Base-by-base conservation (phyloP, 2,888 invertebrate genomes). In the Neoitamus cyanurus region DNA sequence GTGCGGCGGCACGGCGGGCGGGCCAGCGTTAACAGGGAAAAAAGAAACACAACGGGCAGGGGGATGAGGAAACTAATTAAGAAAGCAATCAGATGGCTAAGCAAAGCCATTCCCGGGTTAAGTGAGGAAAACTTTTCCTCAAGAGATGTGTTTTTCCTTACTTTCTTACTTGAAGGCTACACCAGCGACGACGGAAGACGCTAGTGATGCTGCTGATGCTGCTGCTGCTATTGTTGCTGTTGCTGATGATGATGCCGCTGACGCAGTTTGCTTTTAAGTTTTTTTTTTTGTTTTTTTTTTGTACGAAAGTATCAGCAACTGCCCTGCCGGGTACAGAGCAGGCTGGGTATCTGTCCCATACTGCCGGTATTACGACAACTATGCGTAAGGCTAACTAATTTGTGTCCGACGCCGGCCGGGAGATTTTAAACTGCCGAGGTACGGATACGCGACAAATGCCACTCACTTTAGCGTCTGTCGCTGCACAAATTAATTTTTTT, bases 51-150 rank as follows among this genome's bases (percentile, higher is more conserved):
- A 20, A 20, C 2, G 6, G 20, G n/a, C 7, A 15, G 48, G 15
- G 25, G 0, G 25, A n/a, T 42, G 20, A 48, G 9, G 9, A 75
- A 36, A 34, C 34, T 75, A 75, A 75, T 75, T 75, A 75, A 75
- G 75, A 75, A 75, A 75, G 25, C 36, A 75, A 75, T 75, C 75
- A 37, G n/a, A 25, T 36, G 48, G 58, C 25, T 58, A 20, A 58
- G 58, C 58, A 58, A 58, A 58, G 58, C 0, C 4, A 58, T 58
- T 58, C 25, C 20, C 0, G 25, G 20, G 25, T 58, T 58, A 20
- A 25, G 25, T 25, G 25, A 58, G 15, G 58, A 58, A 58, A 58
- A 58, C 7, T 58, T 25, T 58, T 58, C 58, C 7, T 58, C 9
- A 25, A 58, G 37, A 37, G 58, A 58, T 25, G 58, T 15, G 15